A percentile compares a stretch with the other conserved stretches of the same genome.
These are phyloP conservation scores for Pseudomyrmex concolor DNA, from an alignment of 1,140 invertebrate species.

Conservation along the genomic window DNA sequence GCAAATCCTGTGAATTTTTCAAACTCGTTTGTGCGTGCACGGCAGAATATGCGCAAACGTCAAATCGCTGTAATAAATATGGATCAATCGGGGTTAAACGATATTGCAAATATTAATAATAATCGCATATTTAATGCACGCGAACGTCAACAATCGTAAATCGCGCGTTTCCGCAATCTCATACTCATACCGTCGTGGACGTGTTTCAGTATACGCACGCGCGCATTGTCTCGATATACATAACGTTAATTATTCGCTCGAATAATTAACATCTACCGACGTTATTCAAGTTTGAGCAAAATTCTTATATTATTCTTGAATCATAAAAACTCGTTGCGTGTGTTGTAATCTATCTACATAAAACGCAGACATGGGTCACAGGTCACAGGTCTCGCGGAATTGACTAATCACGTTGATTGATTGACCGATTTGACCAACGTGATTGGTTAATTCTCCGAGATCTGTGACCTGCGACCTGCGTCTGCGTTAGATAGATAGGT, in stretches of 20 bases:
- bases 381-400: no score
- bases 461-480: no score
- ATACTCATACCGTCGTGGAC: neutral
- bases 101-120: constrained; percentile 29
- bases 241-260: no score
- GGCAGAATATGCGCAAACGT: neutral
- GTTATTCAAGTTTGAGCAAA: neutral
- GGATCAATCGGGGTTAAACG: constrained; percentile 38
- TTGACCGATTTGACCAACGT: no score
- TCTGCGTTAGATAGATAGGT: no score
- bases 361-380: no score
- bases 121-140: constrained; percentile 47
- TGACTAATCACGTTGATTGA: no score
- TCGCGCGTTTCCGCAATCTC: neutral
- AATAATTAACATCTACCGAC: no score
- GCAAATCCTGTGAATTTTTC: constrained; percentile 50
- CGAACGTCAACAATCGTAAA: constrained; percentile 35
- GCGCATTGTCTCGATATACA: no score
- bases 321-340: neutral
- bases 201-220: no score
- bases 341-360: no score
- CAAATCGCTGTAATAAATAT: constrained; percentile 42
- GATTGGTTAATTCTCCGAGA: no score
- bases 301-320: neutral
- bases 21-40: neutral